Conservation (phyloP, 1,140 invertebrate genomes). For the Drosophila subobscura region DNA sequence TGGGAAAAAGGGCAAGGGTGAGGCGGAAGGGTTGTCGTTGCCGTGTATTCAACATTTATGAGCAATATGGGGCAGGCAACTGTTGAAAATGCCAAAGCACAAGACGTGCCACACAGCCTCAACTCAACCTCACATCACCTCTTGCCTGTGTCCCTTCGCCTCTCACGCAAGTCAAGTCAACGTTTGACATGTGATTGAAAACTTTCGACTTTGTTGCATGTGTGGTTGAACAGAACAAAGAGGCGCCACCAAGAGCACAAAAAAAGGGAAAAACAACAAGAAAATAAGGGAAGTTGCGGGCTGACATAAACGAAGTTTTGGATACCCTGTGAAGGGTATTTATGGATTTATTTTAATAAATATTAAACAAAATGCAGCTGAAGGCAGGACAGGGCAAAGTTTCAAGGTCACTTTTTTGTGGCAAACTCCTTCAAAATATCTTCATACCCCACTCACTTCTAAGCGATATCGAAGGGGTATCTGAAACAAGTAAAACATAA, state of each 20-base stretch:
- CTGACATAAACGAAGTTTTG: no score
- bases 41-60: constrained; percentile 70
- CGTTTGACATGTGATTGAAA: constrained; percentile 81
- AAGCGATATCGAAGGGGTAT: no score
- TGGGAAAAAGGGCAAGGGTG: constrained; percentile 1
- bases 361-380: no score
- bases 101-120: constrained; percentile 19
- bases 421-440: no score
- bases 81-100: constrained; percentile 61
- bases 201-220: constrained; percentile 78
- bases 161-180: constrained; percentile 69
- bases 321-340: no score
- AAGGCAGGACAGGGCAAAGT: no score
- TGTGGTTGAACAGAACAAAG: constrained; percentile 59
- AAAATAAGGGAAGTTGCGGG: constrained; percentile 4
- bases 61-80: constrained; percentile 77
- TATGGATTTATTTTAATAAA: no score
- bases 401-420: no score
- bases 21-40: background rate
- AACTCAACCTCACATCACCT: constrained; percentile 2
- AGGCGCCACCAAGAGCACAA: constrained; percentile 10
- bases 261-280: constrained; percentile 24
- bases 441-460: no score
- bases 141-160: constrained; percentile 15
- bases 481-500: constrained; percentile 31